A percentile compares a stretch with the other conserved stretches of the same genome.
Evolutionary conservation across 2,888 invertebrate genomes (phyloP).

Genomic region (Epirrita christyi): DNA sequence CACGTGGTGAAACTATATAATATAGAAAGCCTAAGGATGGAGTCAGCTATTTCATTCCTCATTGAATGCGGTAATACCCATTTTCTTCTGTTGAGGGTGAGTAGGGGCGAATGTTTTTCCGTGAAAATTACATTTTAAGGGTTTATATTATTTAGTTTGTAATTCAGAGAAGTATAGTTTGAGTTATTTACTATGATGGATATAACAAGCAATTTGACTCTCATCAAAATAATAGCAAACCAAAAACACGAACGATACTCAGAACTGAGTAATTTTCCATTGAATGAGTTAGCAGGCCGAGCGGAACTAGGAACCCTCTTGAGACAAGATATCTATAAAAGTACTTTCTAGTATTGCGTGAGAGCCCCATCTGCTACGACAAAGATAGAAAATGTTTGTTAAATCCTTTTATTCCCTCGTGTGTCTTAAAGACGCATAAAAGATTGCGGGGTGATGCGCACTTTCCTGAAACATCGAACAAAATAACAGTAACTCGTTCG

Average conservation of each 20-base stretch:
- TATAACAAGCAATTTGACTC: no score
- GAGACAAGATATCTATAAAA: not conserved
- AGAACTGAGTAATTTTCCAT: no score
- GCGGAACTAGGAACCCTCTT: constrained; percentile 14
- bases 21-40: constrained; percentile 23
- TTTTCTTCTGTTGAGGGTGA: constrained; percentile 3
- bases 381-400: constrained; percentile 36
- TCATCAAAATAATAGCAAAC: no score
- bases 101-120: not conserved
- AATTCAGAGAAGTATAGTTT: not conserved
- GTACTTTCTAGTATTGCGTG: constrained; percentile 9
- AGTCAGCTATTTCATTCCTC: constrained; percentile 9
- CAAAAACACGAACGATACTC: no score
- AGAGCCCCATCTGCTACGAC: constrained; percentile 36
- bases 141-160: not conserved
- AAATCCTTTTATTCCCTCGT: constrained; percentile 34
- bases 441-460: constrained; percentile 31
- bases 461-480: constrained; percentile 27
- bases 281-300: not conserved
- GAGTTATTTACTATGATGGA: not conserved
- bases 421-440: constrained; percentile 32
- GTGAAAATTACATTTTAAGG: constrained; percentile 1
- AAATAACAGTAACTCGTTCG: constrained; percentile 30
- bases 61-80: constrained; percentile 9
- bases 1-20: constrained; percentile 32